Base-by-base conservation (phyloP, 37 sponge, comb jelly and placozoan genomes). In the Trichoplax adhaerens region DNA sequence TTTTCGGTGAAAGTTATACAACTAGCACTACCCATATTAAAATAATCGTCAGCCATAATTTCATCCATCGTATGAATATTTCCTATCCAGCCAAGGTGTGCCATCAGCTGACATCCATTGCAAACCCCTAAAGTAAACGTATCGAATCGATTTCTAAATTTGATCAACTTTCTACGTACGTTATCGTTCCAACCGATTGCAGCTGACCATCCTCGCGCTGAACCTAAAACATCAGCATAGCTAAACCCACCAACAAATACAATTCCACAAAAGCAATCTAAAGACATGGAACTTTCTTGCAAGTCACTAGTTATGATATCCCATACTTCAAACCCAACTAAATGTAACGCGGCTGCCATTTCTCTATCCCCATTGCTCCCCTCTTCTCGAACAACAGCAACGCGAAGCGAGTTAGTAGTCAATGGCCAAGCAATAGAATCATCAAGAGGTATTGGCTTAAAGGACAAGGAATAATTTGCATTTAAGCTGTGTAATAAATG, bases 301-400 rank as follows among this genome's bases (percentile, higher is more conserved):
- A 71, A 7, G 63, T 71, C 72, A 12, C 6, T 29, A 12, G 64
- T 51, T 5, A 12, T 71, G 63, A 71, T 29, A n/a, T 71, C 72
- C 60, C 61, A 50, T 47, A 71, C 72, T 55, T 71, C 72, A n/a
- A 71, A 71, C 8, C 72, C 72, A 60, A 63, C 72, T 47, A 51
- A 12, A 5, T 7, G 58, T 5, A 71, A 60, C 8, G 72, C 72
- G 64, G 64, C 72, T 29, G 72, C 72, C 72, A 71, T 71, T 63
- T 71, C 72, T 58, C 72, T 58, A 71, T 71, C 72, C 6, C 72
- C 72, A n/a, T 71, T 71, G 29, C 72, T 71, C 62, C 72, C 72
- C 61, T 71, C 72, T 60, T 71, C 72, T 29, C 72, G 72, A 62
- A 71, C 46, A 7, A 71, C 46, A 56, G 60, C 72, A 5, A 71